A percentile compares a stretch with the other conserved stretches of the same genome.
These are phyloP conservation scores for Biston stratarius DNA, from an alignment of 2,888 invertebrate genomes.

Conservation along the genomic window DNA sequence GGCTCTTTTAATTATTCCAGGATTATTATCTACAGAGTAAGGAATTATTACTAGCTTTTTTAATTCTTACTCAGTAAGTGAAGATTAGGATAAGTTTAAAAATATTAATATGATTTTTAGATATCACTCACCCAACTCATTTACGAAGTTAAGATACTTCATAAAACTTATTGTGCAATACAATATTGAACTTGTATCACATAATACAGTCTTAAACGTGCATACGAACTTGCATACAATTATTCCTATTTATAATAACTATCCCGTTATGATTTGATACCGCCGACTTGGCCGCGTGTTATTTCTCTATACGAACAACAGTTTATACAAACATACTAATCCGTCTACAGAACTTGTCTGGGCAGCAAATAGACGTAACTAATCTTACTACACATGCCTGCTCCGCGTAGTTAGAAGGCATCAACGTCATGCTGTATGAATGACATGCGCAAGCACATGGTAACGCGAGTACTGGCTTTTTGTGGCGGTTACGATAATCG, in stretches of 20 bases:
- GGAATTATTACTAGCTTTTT: too few relatives aligned
- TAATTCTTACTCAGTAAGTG: too few relatives aligned
- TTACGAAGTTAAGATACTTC: too few relatives aligned
- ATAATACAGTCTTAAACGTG: slow-evolving; percentile 7
- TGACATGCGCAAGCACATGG: slow-evolving; percentile 65
- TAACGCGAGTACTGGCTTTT: slow-evolving; percentile 34
- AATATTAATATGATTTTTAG: too few relatives aligned
- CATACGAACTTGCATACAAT: slow-evolving; percentile 12
- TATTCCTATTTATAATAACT: slow-evolving; percentile 25
- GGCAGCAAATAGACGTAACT: slow-evolving; percentile 64
- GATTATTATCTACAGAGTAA: background rate
- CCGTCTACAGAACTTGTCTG: slow-evolving; percentile 60
- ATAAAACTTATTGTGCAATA: too few relatives aligned
- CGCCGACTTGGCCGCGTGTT: slow-evolving; percentile 25
- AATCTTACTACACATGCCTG: slow-evolving; percentile 61
- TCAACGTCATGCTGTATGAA: slow-evolving; percentile 73
- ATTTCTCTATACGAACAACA: slow-evolving; percentile 31
- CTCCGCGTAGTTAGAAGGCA: slow-evolving; percentile 54
- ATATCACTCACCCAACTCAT: too few relatives aligned
- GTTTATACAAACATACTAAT: slow-evolving; percentile 44
- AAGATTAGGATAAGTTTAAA: too few relatives aligned
- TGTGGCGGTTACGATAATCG: slow-evolving; percentile 35
- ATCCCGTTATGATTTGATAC: slow-evolving; percentile 36
- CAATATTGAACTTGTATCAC: background rate
- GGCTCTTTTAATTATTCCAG: background rate